Base-by-base conservation (phyloP, 2,113 vertebrate genomes). In the Macaca mulatta region DNA sequence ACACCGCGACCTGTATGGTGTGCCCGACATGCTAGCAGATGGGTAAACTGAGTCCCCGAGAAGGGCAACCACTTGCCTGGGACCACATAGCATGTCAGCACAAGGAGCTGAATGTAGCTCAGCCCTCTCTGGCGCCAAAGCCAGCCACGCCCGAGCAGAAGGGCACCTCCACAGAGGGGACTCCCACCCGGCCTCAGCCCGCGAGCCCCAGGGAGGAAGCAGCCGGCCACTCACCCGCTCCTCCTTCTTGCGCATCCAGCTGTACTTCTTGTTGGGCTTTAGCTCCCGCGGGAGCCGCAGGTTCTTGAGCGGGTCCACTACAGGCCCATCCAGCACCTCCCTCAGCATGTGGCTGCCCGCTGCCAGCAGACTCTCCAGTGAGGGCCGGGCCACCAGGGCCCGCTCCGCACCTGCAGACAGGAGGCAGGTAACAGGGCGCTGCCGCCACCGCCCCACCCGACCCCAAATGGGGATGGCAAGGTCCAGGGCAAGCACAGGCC, bases 191-290 rank as follows among this genome's bases (percentile, higher is more conserved):
- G 32, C 6, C 4, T 1, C 3, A 30, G 27, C 55, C 2, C 5
- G 0, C 10, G 3, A 69, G 6, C 40, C 9, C 70, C 0, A 18
- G 0, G 75, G 67, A 78, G 93, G 61, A 92, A 86, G 77, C 74
- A 59, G 91, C 1, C n/a, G 0, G 35, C 67, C 78, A 98, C 99
- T 99, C 98, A 99, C 99, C 14, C 99, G 99, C 95, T 99, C 99
- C 48, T 99, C 99, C 94, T 99, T 99, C 98, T 99, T 99, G 98
- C 99, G 99, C 99, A 99, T 99, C 99, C 99, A 99, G 99, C 99
- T 99, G 98, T 99, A 99, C 93, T 99, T 99, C 98, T 99, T 99
- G 99, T 99, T 99, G 96, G 99, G 99, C 97, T 99, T 99, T 97
- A 99, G 98, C 40, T 99, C 99, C 93, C 99, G 98, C 2, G 99